Evolutionary conservation across 2,113 vertebrate species (phyloP).

Genomic region (Tichodroma muraria): DNA sequence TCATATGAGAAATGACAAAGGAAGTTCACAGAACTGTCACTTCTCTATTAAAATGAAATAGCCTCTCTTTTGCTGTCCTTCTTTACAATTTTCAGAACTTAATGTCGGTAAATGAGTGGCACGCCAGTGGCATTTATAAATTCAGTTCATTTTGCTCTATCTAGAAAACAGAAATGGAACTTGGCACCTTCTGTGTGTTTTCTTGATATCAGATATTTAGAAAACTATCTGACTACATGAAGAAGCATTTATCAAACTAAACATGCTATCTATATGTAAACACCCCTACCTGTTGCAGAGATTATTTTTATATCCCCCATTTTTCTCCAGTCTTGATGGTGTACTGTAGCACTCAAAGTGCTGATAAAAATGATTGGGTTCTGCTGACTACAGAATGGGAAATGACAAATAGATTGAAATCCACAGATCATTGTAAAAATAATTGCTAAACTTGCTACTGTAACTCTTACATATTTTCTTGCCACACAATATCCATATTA

Average conservation of each 20-base stretch:
- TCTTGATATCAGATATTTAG: conserved; percentile 23
- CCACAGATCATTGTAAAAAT: conserved; percentile 17
- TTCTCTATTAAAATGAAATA: conserved; percentile 61
- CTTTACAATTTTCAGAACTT: conserved; percentile 55
- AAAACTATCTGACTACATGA: not conserved
- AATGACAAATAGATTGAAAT: conserved; percentile 20
- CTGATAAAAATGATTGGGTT: conserved; percentile 39
- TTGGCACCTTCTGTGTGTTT: not conserved
- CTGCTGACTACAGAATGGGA: not conserved
- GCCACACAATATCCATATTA: not conserved
- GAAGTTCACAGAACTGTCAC: conserved; percentile 58
- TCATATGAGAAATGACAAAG: conserved; percentile 43
- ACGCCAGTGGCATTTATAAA: conserved; percentile 45
- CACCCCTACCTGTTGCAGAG: not conserved
- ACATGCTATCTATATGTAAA: conserved; percentile 45
- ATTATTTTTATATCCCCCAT: conserved; percentile 14
- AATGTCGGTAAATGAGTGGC: not conserved
- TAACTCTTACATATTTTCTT: not conserved
- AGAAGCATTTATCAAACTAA: conserved; percentile 26
- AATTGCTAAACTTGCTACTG: not conserved
- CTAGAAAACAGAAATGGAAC: conserved; percentile 2
- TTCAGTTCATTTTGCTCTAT: not conserved
- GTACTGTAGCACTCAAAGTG: not conserved
- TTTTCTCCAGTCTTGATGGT: not conserved
- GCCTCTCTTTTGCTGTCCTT: conserved; percentile 5